phyloP scores from a whole-genome alignment of 2,888 invertebrate genomes.

The Kuschelorhynchus macadamiae region DNA sequence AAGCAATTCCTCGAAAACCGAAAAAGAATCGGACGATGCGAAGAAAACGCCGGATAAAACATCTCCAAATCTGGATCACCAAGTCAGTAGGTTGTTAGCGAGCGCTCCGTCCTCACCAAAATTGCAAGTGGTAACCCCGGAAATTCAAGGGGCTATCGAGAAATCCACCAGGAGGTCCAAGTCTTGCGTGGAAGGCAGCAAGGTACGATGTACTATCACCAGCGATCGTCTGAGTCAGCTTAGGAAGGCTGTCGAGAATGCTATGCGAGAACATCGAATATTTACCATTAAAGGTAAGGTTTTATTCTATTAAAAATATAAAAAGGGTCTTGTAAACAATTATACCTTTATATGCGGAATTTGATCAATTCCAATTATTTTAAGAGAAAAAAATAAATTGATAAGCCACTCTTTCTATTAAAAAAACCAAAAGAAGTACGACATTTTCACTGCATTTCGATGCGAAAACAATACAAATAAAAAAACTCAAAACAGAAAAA shows the following conservation, averaged over 20 bases:
- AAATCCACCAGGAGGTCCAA: slow-evolving; percentile 57
- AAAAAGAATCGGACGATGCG: not conserved
- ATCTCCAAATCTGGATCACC: slow-evolving; percentile 5
- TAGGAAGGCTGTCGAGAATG: slow-evolving; percentile 76
- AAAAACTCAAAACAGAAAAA: too few species aligned
- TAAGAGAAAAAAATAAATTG: too few species aligned
- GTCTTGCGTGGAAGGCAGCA: slow-evolving; percentile 57
- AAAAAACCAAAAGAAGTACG: too few species aligned
- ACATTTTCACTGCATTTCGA: too few species aligned
- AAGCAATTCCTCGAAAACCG: not conserved
- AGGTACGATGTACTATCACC: slow-evolving; percentile 72
- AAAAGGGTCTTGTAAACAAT: too few species aligned
- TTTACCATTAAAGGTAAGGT: slow-evolving; percentile 75
- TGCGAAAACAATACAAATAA: too few species aligned
- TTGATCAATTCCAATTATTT: too few species aligned
- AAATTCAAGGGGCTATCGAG: slow-evolving; percentile 56
- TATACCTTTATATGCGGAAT: too few species aligned
- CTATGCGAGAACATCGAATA: slow-evolving; percentile 76
- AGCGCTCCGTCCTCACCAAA: slow-evolving; percentile 53
- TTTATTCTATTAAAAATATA: too few species aligned
- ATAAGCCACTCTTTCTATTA: too few species aligned
- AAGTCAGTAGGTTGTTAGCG: slow-evolving; percentile 46
- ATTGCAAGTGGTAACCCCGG: slow-evolving; percentile 52
- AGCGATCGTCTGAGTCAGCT: slow-evolving; percentile 77
- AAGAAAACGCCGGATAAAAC: not conserved